These are phyloP conservation scores for Anolis carolinensis DNA, from an alignment of 2,113 vertebrate species.

Conservation along the genomic window DNA sequence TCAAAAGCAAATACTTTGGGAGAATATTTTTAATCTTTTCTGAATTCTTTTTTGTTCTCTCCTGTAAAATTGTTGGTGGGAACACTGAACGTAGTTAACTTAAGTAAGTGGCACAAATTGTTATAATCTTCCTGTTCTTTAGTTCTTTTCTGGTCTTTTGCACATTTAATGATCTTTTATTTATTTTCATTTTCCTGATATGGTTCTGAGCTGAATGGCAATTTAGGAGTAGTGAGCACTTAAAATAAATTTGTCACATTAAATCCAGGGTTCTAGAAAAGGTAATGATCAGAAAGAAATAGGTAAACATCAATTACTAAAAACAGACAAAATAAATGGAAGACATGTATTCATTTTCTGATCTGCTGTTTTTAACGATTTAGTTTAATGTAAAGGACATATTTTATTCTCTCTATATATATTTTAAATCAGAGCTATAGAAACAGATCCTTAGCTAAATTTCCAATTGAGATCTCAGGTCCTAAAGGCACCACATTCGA, in stretches of 20 bases:
- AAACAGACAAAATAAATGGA: slow-evolving; percentile 49
- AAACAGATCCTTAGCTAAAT: slow-evolving; percentile 8
- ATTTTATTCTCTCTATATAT: slow-evolving; percentile 37
- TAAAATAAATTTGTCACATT: slow-evolving; percentile 66
- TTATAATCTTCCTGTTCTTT: slow-evolving; percentile 52
- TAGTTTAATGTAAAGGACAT: slow-evolving; percentile 36
- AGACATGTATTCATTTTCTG: slow-evolving; percentile 48
- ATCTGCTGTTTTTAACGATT: slow-evolving; percentile 42
- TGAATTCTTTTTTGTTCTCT: slow-evolving; percentile 55
- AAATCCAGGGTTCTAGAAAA: slow-evolving; percentile 68
- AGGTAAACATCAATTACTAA: slow-evolving; percentile 56
- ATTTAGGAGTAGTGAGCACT: slow-evolving; percentile 69
- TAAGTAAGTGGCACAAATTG: slow-evolving; percentile 59
- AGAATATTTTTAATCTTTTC: not conserved
- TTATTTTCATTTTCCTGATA: slow-evolving; percentile 63
- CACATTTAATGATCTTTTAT: slow-evolving; percentile 30
- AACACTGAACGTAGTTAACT: slow-evolving; percentile 62
- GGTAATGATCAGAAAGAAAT: slow-evolving; percentile 67
- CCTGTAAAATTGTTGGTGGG: slow-evolving; percentile 59
- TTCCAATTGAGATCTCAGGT: not conserved
- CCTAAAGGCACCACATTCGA: too few relatives aligned
- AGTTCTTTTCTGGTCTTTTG: slow-evolving; percentile 44
- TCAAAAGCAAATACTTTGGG: slow-evolving; percentile 58
- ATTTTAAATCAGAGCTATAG: slow-evolving; percentile 40
- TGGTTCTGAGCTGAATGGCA: slow-evolving; percentile 67